Percentiles rank a stretch among this genome's conserved stretches.
These are phyloP conservation scores for Saxidomus purpurata DNA, from an alignment of 1,140 invertebrate species.

Conservation along the genomic window DNA sequence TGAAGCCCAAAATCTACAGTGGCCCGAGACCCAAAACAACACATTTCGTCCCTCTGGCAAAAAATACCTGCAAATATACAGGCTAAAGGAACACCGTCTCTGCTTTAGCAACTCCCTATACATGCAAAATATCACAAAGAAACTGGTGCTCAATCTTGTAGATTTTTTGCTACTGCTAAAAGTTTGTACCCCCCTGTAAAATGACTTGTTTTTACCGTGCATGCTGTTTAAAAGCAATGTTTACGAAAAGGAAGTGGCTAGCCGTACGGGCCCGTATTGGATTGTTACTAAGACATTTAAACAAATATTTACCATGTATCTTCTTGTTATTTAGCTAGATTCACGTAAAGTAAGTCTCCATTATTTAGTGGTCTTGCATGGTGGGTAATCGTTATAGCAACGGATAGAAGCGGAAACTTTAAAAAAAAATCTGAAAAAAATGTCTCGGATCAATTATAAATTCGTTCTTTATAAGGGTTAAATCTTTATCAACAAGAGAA, in stretches of 20 bases:
- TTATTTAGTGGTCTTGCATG: conserved; percentile 12
- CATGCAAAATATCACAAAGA: not conserved
- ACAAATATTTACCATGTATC: conserved; percentile 4
- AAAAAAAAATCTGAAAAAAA: not conserved
- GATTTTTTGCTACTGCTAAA: conserved; percentile 22
- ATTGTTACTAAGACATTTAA: conserved; percentile 24
- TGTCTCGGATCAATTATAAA: not conserved
- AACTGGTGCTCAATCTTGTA: not conserved
- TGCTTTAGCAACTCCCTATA: conserved; percentile 25
- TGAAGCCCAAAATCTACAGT: conserved; percentile 33
- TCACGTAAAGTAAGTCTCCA: conserved; percentile 25
- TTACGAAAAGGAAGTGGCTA: not conserved
- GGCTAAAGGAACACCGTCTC: not conserved
- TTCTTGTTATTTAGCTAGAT: conserved; percentile 21
- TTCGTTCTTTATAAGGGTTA: not conserved
- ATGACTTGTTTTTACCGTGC: conserved; percentile 6
- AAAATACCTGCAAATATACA: conserved; percentile 21
- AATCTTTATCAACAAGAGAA: conserved; percentile 12
- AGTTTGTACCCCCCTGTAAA: conserved; percentile 35
- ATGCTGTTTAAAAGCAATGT: conserved; percentile 7
- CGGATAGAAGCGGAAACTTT: conserved; percentile 23
- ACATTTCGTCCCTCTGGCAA: conserved; percentile 8
- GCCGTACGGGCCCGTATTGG: not conserved
- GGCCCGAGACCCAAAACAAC: conserved; percentile 27
- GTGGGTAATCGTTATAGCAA: conserved; percentile 9